Percentiles rank a stretch among this genome's conserved stretches.
These are phyloP conservation scores for Hermetia illucens DNA, from an alignment of 1,140 invertebrate species.

Conservation along the genomic window DNA sequence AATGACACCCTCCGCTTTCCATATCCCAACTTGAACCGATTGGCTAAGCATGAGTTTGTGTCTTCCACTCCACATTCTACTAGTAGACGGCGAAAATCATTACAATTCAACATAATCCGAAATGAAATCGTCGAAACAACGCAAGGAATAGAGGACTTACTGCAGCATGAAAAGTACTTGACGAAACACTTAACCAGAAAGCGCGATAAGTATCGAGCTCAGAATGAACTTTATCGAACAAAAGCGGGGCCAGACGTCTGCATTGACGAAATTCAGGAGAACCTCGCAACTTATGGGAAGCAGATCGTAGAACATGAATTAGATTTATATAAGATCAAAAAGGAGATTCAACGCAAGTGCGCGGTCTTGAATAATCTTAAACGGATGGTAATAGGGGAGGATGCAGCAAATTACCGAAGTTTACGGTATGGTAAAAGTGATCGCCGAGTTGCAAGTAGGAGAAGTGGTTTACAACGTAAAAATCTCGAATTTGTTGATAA, in stretches of 20 bases:
- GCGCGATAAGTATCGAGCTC: not conserved
- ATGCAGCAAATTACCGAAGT: not conserved
- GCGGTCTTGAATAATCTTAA: conserved; percentile 1
- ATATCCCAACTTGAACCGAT: no score
- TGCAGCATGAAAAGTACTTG: not conserved
- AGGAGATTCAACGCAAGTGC: conserved; percentile 1
- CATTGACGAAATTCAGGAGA: conserved; percentile 2
- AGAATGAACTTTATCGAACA: conserved; percentile 1
- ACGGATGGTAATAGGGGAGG: not conserved
- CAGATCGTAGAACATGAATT: conserved; percentile 2
- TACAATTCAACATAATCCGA: not conserved
- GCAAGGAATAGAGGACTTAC: not conserved
- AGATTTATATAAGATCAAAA: not conserved
- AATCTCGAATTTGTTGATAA: conserved; percentile 3
- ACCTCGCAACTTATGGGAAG: not conserved
- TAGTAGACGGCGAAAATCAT: no score
- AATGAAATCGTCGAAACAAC: not conserved
- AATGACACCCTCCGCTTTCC: no score
- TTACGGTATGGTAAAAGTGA: not conserved
- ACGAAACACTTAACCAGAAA: not conserved
- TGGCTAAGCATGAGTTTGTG: no score
- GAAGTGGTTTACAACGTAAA: not conserved
- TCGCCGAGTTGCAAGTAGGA: not conserved
- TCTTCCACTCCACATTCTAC: no score
- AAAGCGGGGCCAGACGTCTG: not conserved